Evolutionary conservation across 2,113 vertebrate genomes (phyloP), one percentile per base, ranked within the genome.

Genomic region (Pomatostomus ruficeps): DNA sequence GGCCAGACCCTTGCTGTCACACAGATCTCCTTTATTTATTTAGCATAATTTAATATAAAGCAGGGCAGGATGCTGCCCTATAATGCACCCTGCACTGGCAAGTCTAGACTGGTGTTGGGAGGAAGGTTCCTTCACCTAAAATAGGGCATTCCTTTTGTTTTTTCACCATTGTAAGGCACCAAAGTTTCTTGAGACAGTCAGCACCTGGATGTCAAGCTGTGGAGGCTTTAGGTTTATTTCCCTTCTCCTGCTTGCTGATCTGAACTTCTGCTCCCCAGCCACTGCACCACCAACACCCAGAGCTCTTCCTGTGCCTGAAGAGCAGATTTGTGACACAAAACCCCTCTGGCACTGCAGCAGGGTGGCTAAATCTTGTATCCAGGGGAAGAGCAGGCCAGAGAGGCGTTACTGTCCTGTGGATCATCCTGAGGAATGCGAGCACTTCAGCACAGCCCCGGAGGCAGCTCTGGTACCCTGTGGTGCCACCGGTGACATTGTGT

Each of bases 111-210:
- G 28, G 26, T 79, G 28, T 11, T 13, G 45, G 61, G 25, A 90
- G 29, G 31, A 83, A 76, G 18, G 10, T 38, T 5, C 6, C 8
- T 82, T 58, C 10, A 20, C n/a, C 17, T 17, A 7, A 71, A 45
- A 49, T 0, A n/a, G 26, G 3, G 5, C n/a, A 71, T 71, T 36
- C 59, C 17, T 63, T 85, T 43, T 15, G 6, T 0, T 23, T 62
- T 81, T 46, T 63, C 19, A 25, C 33, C 25, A 31, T 3, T n/a
- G 13, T 36, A 43, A n/a, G 40, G n/a, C 48, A 71, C 19, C 10
- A 52, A 43, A 51, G 19, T 73, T 86, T 89, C 23, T 62, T 45
- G 36, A 80, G 58, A 28, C 9, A 67, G 16, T 29, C 68, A 83
- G 26, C 19, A 86, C 21, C 33, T 43, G 4, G 1, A 31, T 48